phyloP scores from a whole-genome alignment of 1,140 invertebrate species.

The Pogonus chalceus region DNA sequence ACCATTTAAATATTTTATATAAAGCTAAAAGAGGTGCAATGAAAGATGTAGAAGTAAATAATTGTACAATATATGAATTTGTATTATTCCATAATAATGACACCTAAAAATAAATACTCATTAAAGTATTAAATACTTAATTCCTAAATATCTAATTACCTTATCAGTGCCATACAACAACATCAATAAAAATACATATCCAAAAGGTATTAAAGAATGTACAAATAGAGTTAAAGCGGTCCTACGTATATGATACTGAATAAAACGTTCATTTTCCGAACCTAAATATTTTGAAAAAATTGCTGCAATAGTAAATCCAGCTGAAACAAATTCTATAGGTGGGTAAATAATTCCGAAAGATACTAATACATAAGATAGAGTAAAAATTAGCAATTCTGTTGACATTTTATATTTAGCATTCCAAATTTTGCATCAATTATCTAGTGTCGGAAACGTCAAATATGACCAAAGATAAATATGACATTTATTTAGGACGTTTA shows the following conservation, averaged over 20 bases:
- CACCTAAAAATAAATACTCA: slow-evolving; percentile 27
- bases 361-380: slow-evolving; percentile 58
- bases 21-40: slow-evolving; percentile 34
- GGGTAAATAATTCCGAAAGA: slow-evolving; percentile 62
- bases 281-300: slow-evolving; percentile 54
- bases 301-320: slow-evolving; percentile 60
- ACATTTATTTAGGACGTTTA: too few species aligned
- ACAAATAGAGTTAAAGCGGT: slow-evolving; percentile 53
- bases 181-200: slow-evolving; percentile 51
- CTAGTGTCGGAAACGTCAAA: background rate
- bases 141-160: slow-evolving; percentile 18
- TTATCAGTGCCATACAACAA: slow-evolving; percentile 39
- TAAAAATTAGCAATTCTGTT: slow-evolving; percentile 41
- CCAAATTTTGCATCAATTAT: background rate
- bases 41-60: slow-evolving; percentile 30
- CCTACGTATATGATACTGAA: slow-evolving; percentile 61
- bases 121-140: slow-evolving; percentile 3
- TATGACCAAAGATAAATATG: too few species aligned
- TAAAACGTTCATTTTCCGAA: slow-evolving; percentile 56
- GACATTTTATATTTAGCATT: slow-evolving; percentile 15
- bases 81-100: slow-evolving; percentile 31
- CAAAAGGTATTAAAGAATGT: slow-evolving; percentile 57
- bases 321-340: slow-evolving; percentile 61
- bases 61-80: slow-evolving; percentile 34
- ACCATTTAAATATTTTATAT: slow-evolving; percentile 51